These are phyloP conservation scores for Scomber scombrus DNA, from an alignment of 2,113 vertebrate genomes.

Conservation along the genomic window DNA sequence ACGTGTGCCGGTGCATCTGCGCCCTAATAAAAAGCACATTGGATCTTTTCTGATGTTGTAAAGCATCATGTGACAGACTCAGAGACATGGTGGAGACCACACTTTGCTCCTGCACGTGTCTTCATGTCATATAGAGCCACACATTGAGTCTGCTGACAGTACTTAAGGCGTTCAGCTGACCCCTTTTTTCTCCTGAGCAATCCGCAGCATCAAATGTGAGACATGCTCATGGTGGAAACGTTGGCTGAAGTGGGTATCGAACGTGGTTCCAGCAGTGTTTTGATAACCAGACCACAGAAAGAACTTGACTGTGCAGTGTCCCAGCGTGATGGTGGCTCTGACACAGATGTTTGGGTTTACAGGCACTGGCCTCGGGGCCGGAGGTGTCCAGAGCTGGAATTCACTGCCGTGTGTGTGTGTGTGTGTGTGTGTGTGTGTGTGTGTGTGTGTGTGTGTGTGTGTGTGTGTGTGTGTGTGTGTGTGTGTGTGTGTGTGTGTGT, in stretches of 20 bases:
- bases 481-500: conserved; percentile 5
- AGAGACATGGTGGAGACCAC: not conserved
- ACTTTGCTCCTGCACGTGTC: conserved; percentile 20
- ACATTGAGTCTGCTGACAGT: too few species aligned
- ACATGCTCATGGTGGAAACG: not conserved
- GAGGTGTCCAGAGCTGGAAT: conserved; percentile 72
- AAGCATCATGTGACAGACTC: conserved; percentile 49
- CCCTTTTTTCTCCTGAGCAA: not conserved
- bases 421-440: not conserved
- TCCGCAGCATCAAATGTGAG: not conserved
- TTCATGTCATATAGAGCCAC: not conserved
- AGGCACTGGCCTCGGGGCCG: conserved; percentile 36
- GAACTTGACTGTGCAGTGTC: conserved; percentile 38
- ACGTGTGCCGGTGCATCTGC: conserved; percentile 71
- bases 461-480: conserved; percentile 17
- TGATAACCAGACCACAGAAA: conserved; percentile 12
- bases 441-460: conserved; percentile 27
- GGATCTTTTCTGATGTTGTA: conserved; percentile 44
- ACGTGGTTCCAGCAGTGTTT: conserved; percentile 33
- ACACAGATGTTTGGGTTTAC: conserved; percentile 68
- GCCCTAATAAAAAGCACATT: conserved; percentile 43
- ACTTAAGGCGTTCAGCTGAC: not conserved
- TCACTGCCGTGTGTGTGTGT: conserved; percentile 49
- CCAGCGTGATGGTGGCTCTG: conserved; percentile 55
- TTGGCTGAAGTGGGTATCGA: not conserved